phyloP scores from a whole-genome alignment of 2,888 invertebrate genomes.

The Elgonia sp. region DNA sequence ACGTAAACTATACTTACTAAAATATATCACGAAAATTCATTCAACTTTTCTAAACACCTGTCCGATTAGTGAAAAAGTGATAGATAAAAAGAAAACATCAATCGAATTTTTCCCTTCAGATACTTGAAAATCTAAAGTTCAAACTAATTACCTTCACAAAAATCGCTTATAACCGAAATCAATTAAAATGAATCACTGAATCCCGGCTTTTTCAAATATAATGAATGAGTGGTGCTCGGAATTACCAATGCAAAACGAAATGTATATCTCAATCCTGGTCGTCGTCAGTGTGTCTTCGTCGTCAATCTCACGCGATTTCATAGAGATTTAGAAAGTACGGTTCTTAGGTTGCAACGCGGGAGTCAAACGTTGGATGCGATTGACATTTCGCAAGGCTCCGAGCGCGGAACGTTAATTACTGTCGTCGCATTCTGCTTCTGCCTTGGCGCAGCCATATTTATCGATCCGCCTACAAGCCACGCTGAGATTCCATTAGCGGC shows the following conservation, averaged over 20 bases:
- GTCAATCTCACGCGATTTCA: constrained; percentile 71
- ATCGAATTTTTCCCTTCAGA: background rate
- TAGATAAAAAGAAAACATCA: background rate
- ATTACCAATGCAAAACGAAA: constrained; percentile 61
- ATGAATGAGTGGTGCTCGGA: constrained; percentile 39
- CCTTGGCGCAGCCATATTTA: constrained; percentile 80
- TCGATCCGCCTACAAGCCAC: constrained; percentile 83
- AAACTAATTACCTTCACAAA: constrained; percentile 39
- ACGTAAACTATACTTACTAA: no score
- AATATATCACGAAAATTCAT: background rate
- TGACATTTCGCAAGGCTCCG: constrained; percentile 75
- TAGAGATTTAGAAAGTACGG: constrained; percentile 73
- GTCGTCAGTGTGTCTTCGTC: constrained; percentile 55
- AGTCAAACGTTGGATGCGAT: constrained; percentile 72
- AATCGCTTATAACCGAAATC: constrained; percentile 27
- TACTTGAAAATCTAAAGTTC: constrained; percentile 28
- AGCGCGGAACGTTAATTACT: constrained; percentile 79
- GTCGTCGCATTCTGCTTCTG: constrained; percentile 76
- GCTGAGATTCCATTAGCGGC: constrained; percentile 83
- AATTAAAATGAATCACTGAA: constrained; percentile 39
- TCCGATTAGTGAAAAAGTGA: background rate
- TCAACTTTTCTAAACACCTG: background rate
- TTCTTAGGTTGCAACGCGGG: constrained; percentile 61
- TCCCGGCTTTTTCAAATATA: constrained; percentile 13
- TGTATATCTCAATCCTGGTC: constrained; percentile 62